A percentile compares a stretch with the other conserved stretches of the same genome.
Evolutionary conservation across 2,797 vertebrate species (phyloP).

Genomic region (Muscicapa striata): DNA sequence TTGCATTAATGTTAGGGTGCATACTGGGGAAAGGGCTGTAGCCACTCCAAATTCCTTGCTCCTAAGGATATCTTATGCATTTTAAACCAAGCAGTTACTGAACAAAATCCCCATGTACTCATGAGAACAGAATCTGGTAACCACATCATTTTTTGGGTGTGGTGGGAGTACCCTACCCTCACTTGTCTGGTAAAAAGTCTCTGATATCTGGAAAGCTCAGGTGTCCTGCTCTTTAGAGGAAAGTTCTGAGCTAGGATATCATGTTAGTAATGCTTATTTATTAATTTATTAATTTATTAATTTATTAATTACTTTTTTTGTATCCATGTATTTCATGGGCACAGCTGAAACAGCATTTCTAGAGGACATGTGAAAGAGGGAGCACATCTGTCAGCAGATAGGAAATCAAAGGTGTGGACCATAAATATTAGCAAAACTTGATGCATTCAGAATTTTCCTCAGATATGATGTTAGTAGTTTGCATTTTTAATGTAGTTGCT

Average conservation of each 20-base stretch:
- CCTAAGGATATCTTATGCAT: neutral
- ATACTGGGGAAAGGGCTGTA: neutral
- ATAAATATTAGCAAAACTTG: neutral
- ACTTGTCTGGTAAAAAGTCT: neutral
- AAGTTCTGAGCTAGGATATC: neutral
- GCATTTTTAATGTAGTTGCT: neutral
- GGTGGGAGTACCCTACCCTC: neutral
- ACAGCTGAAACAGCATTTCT: neutral
- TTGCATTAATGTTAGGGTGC: neutral
- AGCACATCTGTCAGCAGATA: neutral
- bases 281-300: too few species aligned
- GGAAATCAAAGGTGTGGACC: neutral
- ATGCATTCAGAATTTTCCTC: neutral
- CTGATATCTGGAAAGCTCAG: neutral
- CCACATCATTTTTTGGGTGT: neutral
- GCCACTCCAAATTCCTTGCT: neutral
- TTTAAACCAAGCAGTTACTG: neutral
- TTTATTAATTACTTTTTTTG: too few species aligned
- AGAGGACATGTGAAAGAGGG: neutral
- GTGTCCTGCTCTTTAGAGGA: neutral
- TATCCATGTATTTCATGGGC: neutral
- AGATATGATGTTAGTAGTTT: neutral
- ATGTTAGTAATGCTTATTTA: neutral
- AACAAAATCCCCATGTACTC: neutral
- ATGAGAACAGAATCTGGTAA: neutral